Evolutionary conservation across 2,888 invertebrate genomes (phyloP), one percentile per base, ranked within the genome.

Genomic region (Volucella zonaria): DNA sequence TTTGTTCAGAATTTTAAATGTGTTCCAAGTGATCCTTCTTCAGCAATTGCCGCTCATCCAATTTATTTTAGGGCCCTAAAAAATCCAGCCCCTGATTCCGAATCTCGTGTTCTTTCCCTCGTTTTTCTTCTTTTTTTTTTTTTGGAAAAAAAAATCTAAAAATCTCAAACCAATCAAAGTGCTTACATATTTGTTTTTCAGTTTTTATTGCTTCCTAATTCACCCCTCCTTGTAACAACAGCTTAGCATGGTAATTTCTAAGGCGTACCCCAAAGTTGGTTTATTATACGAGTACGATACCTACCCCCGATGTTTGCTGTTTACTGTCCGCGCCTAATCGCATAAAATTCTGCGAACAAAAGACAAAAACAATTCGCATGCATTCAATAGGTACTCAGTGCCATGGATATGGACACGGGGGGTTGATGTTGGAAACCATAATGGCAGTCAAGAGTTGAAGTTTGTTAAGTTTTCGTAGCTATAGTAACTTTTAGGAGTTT

Each of bases 381-480:
- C 64, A 47, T 45, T 23, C 12, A 11, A 62, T n/a, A 31, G 6
- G 31, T 31, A 56, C 40, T 68, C 31, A 76, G 58, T 58, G 54
- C 58, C 51, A 75, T 18, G 45, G 15, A 47, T 43, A 58, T 31
- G 31, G 11, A 56, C 14, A 56, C n/a, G 62, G 73, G 85, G 81
- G 71, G 67, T 70, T 66, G 76, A 14, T 61, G 62, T 78, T 85
- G 73, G 68, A 81, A 85, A 81, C 85, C 76, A 81, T 85, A 77
- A 85, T 85, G 81, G 85, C 80, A 81, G 85, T 81, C 81, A 81
- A 77, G 85, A 83, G 83, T 80, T 71, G 75, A 85, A 85, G 85
- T 85, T 85, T 85, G 85, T 81, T 85, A 85, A 81, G 85, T 85
- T 85, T 77, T 77, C 85, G 85, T 85, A 85, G 85, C 85, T 85